A percentile compares a stretch with the other conserved stretches of the same genome.
phyloP scores from a whole-genome alignment of 1,140 invertebrate genomes.

The Agraylea sexmaculata region DNA sequence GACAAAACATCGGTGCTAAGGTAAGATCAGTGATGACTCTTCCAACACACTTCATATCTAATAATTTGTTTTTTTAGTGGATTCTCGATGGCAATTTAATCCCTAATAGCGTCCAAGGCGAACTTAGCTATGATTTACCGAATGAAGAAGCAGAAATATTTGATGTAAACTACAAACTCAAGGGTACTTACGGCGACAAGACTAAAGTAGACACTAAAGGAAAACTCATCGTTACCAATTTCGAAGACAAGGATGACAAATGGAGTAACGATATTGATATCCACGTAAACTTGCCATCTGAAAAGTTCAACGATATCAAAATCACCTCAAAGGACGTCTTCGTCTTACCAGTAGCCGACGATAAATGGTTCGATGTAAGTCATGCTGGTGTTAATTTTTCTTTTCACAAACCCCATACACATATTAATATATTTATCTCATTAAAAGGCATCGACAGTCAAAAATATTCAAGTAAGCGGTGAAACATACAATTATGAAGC shows the following conservation, averaged over 20 bases:
- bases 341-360: conserved; percentile 26
- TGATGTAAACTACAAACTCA: conserved; percentile 32
- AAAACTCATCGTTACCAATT: conserved; percentile 11
- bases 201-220: conserved; percentile 25
- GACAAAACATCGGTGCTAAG: background rate
- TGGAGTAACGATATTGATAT: conserved; percentile 10
- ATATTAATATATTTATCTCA: conserved; percentile 5
- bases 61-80: background rate
- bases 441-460: conserved; percentile 19
- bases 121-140: conserved; percentile 4
- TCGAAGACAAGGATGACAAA: conserved; percentile 27
- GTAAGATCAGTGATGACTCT: conserved; percentile 1
- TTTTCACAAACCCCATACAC: conserved; percentile 5
- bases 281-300: conserved; percentile 26
- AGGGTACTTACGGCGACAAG: conserved; percentile 32
- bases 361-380: conserved; percentile 26
- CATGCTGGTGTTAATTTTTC: conserved; percentile 1
- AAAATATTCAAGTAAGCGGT: conserved; percentile 32
- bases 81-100: background rate
- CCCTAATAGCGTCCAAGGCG: conserved; percentile 1
- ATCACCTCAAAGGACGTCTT: conserved; percentile 24
- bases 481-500: conserved; percentile 31
- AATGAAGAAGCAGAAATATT: conserved; percentile 27
- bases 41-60: background rate
- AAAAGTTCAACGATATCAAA: conserved; percentile 36